Conservation (phyloP, 2,113 vertebrate genomes). For the Python bivittatus region DNA sequence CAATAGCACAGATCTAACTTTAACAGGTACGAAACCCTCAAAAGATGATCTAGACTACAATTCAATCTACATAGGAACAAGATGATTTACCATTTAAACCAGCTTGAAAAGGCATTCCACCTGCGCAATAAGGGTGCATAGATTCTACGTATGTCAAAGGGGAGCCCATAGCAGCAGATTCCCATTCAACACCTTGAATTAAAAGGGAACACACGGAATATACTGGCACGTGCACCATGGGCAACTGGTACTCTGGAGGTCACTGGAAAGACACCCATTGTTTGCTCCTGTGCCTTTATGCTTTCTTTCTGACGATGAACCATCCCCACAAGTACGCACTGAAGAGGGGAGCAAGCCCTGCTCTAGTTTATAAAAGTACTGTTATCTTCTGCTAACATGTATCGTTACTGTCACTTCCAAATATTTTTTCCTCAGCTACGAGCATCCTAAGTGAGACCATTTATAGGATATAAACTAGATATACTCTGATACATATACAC, state of each 20-base stretch:
- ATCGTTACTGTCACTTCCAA: not conserved
- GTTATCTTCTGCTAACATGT: not conserved
- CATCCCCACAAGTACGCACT: not conserved
- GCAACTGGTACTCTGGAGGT: not conserved
- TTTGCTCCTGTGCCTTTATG: not conserved
- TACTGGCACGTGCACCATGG: not conserved
- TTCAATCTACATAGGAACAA: not conserved
- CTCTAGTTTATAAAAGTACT: not conserved
- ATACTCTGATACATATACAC: not conserved
- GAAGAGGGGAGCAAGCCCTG: not conserved
- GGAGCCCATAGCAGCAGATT: not conserved
- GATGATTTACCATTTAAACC: not conserved
- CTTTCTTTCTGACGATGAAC: not conserved
- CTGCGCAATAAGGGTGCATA: not conserved
- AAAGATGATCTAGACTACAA: not conserved
- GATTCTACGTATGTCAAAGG: not conserved
- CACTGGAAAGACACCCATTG: not conserved
- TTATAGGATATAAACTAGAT: not conserved
- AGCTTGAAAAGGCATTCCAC: not conserved
- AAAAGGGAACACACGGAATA: not conserved
- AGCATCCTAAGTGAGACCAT: not conserved
- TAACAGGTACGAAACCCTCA: not conserved
- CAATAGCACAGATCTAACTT: not conserved
- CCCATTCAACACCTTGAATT: not conserved
- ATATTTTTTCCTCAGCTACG: not conserved